phyloP scores from a whole-genome alignment of 2,797 vertebrate genomes.

The Sebastes cheni region DNA sequence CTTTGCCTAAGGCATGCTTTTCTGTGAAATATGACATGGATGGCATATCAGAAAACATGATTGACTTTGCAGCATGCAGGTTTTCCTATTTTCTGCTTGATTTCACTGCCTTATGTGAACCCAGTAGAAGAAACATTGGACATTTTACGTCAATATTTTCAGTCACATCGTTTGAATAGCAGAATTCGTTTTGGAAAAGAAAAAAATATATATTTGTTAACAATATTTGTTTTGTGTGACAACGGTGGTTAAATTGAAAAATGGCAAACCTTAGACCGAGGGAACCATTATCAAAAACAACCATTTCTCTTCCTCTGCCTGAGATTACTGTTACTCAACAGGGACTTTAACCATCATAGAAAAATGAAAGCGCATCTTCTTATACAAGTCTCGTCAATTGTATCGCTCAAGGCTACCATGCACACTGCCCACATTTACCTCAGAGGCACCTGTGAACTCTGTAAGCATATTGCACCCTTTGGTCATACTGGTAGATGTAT shows the following conservation, averaged over 20 bases:
- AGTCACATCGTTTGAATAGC: neutral
- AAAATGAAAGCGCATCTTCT: neutral
- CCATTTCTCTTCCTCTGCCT: neutral
- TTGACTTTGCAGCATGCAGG: slow-evolving; percentile 47
- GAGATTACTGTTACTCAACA: slow-evolving; percentile 7
- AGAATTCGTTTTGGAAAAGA: neutral
- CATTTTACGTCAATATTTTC: slow-evolving; percentile 21
- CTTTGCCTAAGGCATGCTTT: slow-evolving; percentile 51
- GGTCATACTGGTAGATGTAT: slow-evolving; percentile 40
- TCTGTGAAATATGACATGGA: slow-evolving; percentile 62
- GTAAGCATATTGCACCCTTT: slow-evolving; percentile 35
- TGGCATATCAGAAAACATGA: slow-evolving; percentile 64
- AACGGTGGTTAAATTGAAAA: slow-evolving; percentile 12
- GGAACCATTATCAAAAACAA: slow-evolving; percentile 1
- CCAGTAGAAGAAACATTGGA: slow-evolving; percentile 10
- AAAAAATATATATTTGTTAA: neutral
- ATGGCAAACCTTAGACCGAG: slow-evolving; percentile 1
- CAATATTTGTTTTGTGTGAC: neutral
- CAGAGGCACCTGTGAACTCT: slow-evolving; percentile 23
- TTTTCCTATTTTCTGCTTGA: slow-evolving; percentile 61
- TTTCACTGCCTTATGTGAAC: slow-evolving; percentile 33
- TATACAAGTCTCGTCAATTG: slow-evolving; percentile 4
- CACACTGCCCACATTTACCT: slow-evolving; percentile 28
- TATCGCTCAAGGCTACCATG: slow-evolving; percentile 18
- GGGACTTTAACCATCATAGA: neutral